Conservation (phyloP, 2,888 invertebrate species). For the Rhingia rostrata region DNA sequence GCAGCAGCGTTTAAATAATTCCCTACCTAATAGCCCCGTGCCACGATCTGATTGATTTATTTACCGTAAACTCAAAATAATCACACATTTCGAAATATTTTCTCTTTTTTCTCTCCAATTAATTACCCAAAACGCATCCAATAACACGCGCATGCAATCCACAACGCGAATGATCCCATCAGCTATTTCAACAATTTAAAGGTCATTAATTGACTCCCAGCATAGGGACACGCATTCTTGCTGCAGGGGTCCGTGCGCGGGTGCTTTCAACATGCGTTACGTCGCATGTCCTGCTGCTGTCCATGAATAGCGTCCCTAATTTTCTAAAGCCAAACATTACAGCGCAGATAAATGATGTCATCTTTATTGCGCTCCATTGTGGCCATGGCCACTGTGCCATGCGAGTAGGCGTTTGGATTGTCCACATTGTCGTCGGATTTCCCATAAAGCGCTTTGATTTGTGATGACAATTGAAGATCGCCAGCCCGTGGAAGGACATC, state of each 20-base stretch:
- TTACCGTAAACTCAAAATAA: not conserved
- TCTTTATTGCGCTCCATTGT: conserved; percentile 65
- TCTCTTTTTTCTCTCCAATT: conserved; percentile 27
- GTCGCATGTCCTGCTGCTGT: conserved; percentile 60
- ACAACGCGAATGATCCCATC: conserved; percentile 6
- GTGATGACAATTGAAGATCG: conserved; percentile 64
- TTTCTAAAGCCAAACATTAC: conserved; percentile 73
- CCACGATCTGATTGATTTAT: conserved; percentile 17
- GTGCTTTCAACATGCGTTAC: conserved; percentile 63
- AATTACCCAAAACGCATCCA: conserved; percentile 65
- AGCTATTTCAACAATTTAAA: conserved; percentile 54
- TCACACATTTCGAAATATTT: not conserved
- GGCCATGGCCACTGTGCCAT: conserved; percentile 27
- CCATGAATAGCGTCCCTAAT: conserved; percentile 68
- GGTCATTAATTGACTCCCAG: conserved; percentile 51
- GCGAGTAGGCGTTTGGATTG: conserved; percentile 64
- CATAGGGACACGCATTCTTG: not conserved
- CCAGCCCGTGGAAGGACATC: conserved; percentile 49
- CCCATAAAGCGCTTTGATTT: conserved; percentile 49
- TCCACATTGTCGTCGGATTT: conserved; percentile 33
- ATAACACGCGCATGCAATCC: not conserved
- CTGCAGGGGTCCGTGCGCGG: conserved; percentile 68
- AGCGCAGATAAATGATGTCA: conserved; percentile 60
- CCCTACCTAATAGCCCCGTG: not conserved
- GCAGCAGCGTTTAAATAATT: not conserved